Conservation (phyloP, 2,797 vertebrate species). For the Gephyroberyx darwinii region DNA sequence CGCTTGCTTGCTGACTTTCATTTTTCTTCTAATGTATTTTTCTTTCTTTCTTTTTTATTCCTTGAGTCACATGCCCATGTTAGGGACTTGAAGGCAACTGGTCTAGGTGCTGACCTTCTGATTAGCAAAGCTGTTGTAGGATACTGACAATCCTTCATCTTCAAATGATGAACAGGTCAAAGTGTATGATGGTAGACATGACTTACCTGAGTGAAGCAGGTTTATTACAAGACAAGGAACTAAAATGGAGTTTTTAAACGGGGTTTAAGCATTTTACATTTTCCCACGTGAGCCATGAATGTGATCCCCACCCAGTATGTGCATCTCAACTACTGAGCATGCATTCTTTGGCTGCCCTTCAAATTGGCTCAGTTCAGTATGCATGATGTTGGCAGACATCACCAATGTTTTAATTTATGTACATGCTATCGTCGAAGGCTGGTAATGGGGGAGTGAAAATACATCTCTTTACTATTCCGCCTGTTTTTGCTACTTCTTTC, state of each 20-base stretch:
- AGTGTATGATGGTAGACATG: no score
- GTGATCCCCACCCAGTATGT: constrained; percentile 62
- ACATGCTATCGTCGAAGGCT: constrained; percentile 39
- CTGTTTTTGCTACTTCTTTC: constrained; percentile 37
- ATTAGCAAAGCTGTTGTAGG: constrained; percentile 18
- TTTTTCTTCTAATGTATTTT: constrained; percentile 36
- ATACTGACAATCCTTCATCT: constrained; percentile 30
- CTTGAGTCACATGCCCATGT: constrained; percentile 29
- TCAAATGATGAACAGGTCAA: no score
- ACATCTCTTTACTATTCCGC: constrained; percentile 22
- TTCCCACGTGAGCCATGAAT: constrained; percentile 65
- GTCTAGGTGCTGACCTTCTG: constrained; percentile 21
- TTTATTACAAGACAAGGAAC: constrained; percentile 43
- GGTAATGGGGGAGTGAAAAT: constrained; percentile 32
- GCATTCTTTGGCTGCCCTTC: constrained; percentile 77
- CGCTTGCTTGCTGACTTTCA: constrained; percentile 64
- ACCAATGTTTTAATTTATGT: constrained; percentile 46
- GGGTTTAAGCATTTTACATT: constrained; percentile 63
- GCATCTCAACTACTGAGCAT: constrained; percentile 67
- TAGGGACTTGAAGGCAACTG: constrained; percentile 2
- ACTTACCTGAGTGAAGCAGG: constrained; percentile 21
- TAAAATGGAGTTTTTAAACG: constrained; percentile 54
- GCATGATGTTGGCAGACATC: constrained; percentile 62
- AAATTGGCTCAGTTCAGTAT: constrained; percentile 66
- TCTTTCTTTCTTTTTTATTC: not conserved